Conservation (phyloP, 2,888 invertebrate species). For the Cartodere bifasciata region DNA sequence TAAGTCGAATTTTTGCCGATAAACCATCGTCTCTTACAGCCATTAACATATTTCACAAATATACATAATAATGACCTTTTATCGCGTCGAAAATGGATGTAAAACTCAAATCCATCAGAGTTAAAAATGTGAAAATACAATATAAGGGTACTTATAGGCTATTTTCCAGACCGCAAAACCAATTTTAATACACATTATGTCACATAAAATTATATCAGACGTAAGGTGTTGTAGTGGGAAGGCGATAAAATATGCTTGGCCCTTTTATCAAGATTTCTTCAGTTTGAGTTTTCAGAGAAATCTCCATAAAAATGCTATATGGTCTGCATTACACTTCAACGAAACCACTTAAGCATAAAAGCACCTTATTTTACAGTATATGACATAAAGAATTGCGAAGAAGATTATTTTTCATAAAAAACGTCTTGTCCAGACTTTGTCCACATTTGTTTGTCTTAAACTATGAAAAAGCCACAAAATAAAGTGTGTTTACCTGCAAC, state of each 20-base stretch:
- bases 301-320: conserved; percentile 32
- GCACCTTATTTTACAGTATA: too few species aligned
- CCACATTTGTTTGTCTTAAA: too few species aligned
- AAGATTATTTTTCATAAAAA: too few species aligned
- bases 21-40: too few species aligned
- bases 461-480: too few species aligned
- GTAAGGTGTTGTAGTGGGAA: conserved; percentile 23
- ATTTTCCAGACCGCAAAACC: conserved; percentile 37
- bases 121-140: conserved; percentile 30
- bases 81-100: conserved; percentile 13
- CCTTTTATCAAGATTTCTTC: conserved; percentile 34
- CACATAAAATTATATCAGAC: conserved; percentile 36
- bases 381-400: too few species aligned
- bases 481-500: too few species aligned
- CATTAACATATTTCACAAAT: too few species aligned
- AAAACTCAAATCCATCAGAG: conserved; percentile 29
- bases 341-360: conserved; percentile 23
- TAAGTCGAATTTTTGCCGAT: too few species aligned
- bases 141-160: conserved; percentile 34
- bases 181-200: conserved; percentile 38
- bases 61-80: too few species aligned
- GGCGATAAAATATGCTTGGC: conserved; percentile 32
- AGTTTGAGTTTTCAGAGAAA: conserved; percentile 29
- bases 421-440: too few species aligned
- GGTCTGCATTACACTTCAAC: conserved; percentile 20